Conservation (phyloP, 2,797 vertebrate genomes). For the Poeciliopsis turneri region DNA sequence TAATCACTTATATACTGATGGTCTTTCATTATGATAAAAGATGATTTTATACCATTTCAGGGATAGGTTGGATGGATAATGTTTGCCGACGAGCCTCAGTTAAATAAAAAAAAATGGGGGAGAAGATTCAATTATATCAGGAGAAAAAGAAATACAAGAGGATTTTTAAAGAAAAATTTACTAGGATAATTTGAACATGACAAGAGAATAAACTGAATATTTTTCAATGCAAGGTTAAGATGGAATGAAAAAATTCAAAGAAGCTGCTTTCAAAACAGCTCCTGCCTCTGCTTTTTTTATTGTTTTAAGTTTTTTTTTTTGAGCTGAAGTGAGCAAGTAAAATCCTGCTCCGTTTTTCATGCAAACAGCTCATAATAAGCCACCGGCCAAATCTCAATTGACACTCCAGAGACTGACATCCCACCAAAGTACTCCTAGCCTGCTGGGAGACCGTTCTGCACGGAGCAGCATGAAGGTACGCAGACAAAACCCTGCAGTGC, state of each 20-base stretch:
- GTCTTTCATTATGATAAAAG: background rate
- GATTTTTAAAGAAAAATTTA: background rate
- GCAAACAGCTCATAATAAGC: background rate
- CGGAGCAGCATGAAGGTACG: background rate
- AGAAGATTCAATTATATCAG: background rate
- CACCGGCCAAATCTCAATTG: background rate
- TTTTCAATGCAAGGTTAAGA: background rate
- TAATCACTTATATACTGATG: background rate
- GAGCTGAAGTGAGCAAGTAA: background rate
- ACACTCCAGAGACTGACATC: background rate
- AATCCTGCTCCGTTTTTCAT: background rate
- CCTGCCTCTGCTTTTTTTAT: background rate
- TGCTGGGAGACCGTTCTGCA: background rate
- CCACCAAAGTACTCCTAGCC: background rate
- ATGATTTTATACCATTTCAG: background rate
- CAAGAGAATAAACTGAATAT: background rate
- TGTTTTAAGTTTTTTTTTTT: too few species aligned
- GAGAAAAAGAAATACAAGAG: background rate
- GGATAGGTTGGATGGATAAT: background rate
- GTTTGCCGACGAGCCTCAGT: background rate
- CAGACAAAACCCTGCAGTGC: background rate
- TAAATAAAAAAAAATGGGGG: background rate
- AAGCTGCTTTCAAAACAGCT: background rate
- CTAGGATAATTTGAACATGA: background rate
- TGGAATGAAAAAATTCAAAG: background rate